Evolutionary conservation across 1,140 invertebrate genomes (phyloP), one percentile per base, ranked within the genome.

Genomic region (Leptoteleia sp.): DNA sequence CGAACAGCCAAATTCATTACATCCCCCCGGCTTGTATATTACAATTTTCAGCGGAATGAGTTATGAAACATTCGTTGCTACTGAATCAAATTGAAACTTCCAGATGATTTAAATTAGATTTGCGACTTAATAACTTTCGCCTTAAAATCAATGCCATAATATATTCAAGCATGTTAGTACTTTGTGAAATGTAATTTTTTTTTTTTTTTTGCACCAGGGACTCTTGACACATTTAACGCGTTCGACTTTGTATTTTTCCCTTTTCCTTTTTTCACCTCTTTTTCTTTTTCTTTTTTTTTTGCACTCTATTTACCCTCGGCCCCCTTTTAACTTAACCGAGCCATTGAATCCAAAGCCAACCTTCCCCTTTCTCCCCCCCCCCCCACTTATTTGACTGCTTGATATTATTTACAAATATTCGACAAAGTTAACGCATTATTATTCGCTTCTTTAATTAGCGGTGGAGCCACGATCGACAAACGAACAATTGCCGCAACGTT

Each of bases 221-320:
- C 38, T 61, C 54, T 71, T 71, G 55, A 71, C 64, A 57, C 31
- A 68, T 55, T 55, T 68, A 29, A 37, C 45, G 29, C 31, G 12
- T 37, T 62, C 19, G 27, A n/a, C 37, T 64, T 65, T 65, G 35
- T 61, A 27, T 47, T 55, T 67, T 35, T 37, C 27, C n/a, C n/a
- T n/a, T n/a, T n/a, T n/a, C n/a, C n/a, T n/a, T n/a, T n/a, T n/a
- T n/a, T n/a, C n/a, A n/a, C n/a, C n/a, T n/a, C n/a, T n/a, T n/a
- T n/a, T n/a, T n/a, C n/a, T 22, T 5, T 22, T 22, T 22, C 5
- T 22, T 22, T 22, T 22, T 22, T 22, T 22, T 22, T 22, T 22
- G 19, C 19, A 22, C 5, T 22, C n/a, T n/a, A n/a, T n/a, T n/a
- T n/a, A n/a, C n/a, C n/a, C n/a, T n/a, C n/a, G n/a, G n/a, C n/a